A percentile compares a stretch with the other conserved stretches of the same genome.
phyloP scores from a whole-genome alignment of 2,888 invertebrate genomes.

The Idaea aversata region DNA sequence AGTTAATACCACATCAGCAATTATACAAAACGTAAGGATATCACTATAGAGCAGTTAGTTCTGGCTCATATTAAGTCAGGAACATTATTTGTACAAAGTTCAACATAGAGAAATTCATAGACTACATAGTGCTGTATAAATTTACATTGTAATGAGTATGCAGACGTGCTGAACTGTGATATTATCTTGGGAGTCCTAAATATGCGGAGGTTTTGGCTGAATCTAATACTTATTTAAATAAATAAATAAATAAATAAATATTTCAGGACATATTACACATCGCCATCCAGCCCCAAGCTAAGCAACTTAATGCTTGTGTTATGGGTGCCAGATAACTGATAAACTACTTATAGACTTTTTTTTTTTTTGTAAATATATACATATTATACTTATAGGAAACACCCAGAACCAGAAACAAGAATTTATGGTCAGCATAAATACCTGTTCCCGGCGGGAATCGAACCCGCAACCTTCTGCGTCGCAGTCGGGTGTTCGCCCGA shows the following conservation, averaged over 20 bases:
- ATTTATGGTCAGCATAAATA: too few species aligned
- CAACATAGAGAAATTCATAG: constrained; percentile 38
- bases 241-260: constrained; percentile 30
- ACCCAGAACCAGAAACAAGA: too few species aligned
- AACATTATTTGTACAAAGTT: constrained; percentile 38
- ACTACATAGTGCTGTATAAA: constrained; percentile 38
- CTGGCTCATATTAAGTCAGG: constrained; percentile 28
- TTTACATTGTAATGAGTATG: constrained; percentile 47
- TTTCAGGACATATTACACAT: constrained; percentile 28
- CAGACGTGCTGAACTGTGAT: constrained; percentile 19
- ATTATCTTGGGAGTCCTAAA: constrained; percentile 31
- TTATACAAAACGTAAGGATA: neutral
- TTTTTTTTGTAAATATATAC: too few species aligned
- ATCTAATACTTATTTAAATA: constrained; percentile 26
- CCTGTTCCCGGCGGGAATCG: too few species aligned
- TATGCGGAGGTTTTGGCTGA: constrained; percentile 4
- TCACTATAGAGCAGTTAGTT: constrained; percentile 2
- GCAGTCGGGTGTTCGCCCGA: too few species aligned
- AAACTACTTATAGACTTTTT: too few species aligned
- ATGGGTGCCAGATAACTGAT: too few species aligned
- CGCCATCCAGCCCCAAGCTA: too few species aligned
- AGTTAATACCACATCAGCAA: neutral
- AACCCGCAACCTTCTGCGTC: too few species aligned
- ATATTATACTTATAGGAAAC: too few species aligned
- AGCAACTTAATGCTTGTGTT: too few species aligned